phyloP scores from a whole-genome alignment of 2,113 vertebrate species.

The Abramis brama region DNA sequence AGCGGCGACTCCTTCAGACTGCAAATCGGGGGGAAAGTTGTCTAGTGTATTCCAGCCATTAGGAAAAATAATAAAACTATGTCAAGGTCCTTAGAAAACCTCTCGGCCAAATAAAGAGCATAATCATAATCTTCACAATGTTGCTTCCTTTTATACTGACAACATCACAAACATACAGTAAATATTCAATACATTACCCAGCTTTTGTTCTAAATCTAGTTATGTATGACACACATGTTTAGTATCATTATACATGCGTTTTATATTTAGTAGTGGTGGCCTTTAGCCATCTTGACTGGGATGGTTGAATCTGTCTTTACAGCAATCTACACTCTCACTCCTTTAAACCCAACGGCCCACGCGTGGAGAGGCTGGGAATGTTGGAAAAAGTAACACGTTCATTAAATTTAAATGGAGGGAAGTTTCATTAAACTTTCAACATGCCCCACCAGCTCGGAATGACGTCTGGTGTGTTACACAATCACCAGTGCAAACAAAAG shows the following conservation, averaged over 20 bases:
- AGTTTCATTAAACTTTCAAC: slow-evolving; percentile 68
- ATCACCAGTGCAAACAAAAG: slow-evolving; percentile 48
- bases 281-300: not conserved
- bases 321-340: not conserved
- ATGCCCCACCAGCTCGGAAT: slow-evolving; percentile 58
- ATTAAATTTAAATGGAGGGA: slow-evolving; percentile 62
- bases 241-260: not conserved
- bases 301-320: not conserved
- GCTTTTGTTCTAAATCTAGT: not conserved
- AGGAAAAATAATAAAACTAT: not conserved
- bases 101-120: not conserved
- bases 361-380: slow-evolving; percentile 57
- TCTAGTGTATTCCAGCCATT: too few relatives aligned
- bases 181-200: not conserved
- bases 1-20: too few relatives aligned
- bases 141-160: not conserved
- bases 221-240: not conserved
- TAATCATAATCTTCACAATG: not conserved
- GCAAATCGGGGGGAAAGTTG: too few relatives aligned
- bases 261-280: not conserved
- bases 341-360: slow-evolving; percentile 1
- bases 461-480: slow-evolving; percentile 68
- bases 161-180: not conserved
- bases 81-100: not conserved
- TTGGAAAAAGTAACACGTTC: slow-evolving; percentile 59